Conservation (phyloP, 1,140 invertebrate species). For the Hyposmocoma kahamanoa region DNA sequence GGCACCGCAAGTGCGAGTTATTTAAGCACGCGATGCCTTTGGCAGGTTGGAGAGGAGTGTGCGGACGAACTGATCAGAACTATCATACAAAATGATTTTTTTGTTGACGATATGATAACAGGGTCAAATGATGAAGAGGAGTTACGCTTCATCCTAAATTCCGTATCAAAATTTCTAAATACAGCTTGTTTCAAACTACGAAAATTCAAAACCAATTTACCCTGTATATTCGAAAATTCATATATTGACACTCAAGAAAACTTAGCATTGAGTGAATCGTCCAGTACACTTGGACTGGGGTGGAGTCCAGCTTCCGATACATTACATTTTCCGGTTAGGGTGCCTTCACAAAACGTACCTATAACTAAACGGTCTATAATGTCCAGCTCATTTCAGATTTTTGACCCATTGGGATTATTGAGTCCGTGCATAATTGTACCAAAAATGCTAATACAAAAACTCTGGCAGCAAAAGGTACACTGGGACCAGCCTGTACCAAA, state of each 20-base stretch:
- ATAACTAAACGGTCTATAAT: slow-evolving; percentile 22
- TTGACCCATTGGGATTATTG: slow-evolving; percentile 59
- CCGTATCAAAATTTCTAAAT: neutral
- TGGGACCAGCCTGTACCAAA: slow-evolving; percentile 51
- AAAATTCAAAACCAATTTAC: slow-evolving; percentile 3
- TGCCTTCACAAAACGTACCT: neutral
- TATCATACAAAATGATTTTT: slow-evolving; percentile 41
- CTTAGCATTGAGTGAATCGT: slow-evolving; percentile 10
- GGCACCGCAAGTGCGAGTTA: slow-evolving; percentile 24
- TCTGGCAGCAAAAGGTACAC: slow-evolving; percentile 39
- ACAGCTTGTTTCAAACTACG: neutral
- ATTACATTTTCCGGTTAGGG: slow-evolving; percentile 6
- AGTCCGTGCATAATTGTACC: slow-evolving; percentile 37
- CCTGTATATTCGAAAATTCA: slow-evolving; percentile 9
- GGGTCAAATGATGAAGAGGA: slow-evolving; percentile 9
- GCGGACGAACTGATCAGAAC: slow-evolving; percentile 14
- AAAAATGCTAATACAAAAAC: slow-evolving; percentile 57
- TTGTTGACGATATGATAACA: slow-evolving; percentile 58
- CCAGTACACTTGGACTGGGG: slow-evolving; percentile 1
- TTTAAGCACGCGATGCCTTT: slow-evolving; percentile 23
- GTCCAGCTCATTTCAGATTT: slow-evolving; percentile 27
- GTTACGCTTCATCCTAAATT: slow-evolving; percentile 1
- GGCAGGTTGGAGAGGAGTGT: slow-evolving; percentile 19
- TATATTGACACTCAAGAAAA: slow-evolving; percentile 9
- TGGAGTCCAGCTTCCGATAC: slow-evolving; percentile 5